These are phyloP conservation scores for Gopherus evgoodei DNA, from an alignment of 2,113 vertebrate genomes.

Conservation along the genomic window DNA sequence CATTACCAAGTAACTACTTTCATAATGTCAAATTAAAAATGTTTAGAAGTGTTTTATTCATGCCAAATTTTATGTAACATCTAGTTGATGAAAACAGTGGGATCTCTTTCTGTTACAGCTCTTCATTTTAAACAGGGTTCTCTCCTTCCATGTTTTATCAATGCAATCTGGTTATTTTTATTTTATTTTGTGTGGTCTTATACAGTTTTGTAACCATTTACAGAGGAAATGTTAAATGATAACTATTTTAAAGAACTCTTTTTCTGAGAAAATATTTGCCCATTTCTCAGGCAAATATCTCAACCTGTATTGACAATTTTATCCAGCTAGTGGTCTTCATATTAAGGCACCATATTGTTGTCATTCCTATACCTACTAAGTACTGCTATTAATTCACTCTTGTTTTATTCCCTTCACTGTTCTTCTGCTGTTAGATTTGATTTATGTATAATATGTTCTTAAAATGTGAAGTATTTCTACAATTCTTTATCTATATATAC, in stretches of 20 bases:
- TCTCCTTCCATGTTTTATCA: background rate
- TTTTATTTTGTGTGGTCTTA: conserved; percentile 41
- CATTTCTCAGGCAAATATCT: conserved; percentile 54
- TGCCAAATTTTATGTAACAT: conserved; percentile 7
- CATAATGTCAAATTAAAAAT: background rate
- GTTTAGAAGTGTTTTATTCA: background rate
- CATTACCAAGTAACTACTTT: background rate
- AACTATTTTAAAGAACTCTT: conserved; percentile 64
- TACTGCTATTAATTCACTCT: background rate
- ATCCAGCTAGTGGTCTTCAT: background rate
- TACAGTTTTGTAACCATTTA: conserved; percentile 48
- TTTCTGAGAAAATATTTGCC: conserved; percentile 32
- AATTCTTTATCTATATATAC: background rate
- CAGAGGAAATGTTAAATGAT: conserved; percentile 36
- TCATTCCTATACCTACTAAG: background rate
- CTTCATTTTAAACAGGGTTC: background rate
- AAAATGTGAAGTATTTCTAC: background rate
- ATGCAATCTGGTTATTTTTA: background rate
- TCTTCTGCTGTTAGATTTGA: background rate
- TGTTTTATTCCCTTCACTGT: background rate
- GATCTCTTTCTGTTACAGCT: background rate
- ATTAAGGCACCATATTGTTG: background rate
- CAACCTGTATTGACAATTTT: background rate
- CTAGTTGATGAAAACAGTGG: background rate
- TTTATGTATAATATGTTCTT: background rate